Percentiles rank a stretch among this genome's conserved stretches.
These are phyloP conservation scores for Vipera ursinii DNA, from an alignment of 2,797 vertebrate genomes.

Conservation along the genomic window DNA sequence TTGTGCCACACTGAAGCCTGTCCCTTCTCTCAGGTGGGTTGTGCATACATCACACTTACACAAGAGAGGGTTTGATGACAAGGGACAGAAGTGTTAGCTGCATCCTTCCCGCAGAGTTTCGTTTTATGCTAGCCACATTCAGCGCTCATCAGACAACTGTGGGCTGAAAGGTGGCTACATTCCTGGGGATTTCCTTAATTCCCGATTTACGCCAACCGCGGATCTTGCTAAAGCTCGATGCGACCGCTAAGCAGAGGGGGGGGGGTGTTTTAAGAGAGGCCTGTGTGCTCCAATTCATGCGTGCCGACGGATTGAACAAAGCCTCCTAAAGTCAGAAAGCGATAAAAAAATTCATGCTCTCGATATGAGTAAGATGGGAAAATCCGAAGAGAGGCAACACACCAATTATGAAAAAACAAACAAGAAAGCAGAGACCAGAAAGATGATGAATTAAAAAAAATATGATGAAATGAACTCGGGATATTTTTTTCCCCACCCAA, in stretches of 20 bases:
- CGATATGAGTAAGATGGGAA: slow-evolving; percentile 38
- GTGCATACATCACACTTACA: background rate
- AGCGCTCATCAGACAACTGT: background rate
- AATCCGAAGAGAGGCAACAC: slow-evolving; percentile 19
- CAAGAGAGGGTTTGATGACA: background rate
- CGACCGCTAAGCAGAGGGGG: background rate
- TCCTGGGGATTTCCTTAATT: background rate
- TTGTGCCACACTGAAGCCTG: background rate
- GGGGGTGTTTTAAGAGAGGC: too few species aligned
- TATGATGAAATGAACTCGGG: slow-evolving; percentile 26
- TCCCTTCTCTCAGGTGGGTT: background rate
- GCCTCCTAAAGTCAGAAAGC: background rate
- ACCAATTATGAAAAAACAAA: background rate
- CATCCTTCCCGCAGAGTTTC: background rate
- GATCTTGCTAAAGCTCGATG: background rate
- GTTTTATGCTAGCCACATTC: background rate
- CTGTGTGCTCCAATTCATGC: background rate
- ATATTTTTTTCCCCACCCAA: slow-evolving; percentile 10
- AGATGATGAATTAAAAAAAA: slow-evolving; percentile 7
- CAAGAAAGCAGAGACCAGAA: background rate
- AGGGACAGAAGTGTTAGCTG: background rate
- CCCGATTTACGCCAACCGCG: background rate
- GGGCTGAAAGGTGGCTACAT: background rate
- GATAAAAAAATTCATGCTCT: slow-evolving; percentile 10
- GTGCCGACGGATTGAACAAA: background rate